Evolutionary conservation across 1,140 invertebrate species (phyloP).

Genomic region (Drosophila nigromelanica): DNA sequence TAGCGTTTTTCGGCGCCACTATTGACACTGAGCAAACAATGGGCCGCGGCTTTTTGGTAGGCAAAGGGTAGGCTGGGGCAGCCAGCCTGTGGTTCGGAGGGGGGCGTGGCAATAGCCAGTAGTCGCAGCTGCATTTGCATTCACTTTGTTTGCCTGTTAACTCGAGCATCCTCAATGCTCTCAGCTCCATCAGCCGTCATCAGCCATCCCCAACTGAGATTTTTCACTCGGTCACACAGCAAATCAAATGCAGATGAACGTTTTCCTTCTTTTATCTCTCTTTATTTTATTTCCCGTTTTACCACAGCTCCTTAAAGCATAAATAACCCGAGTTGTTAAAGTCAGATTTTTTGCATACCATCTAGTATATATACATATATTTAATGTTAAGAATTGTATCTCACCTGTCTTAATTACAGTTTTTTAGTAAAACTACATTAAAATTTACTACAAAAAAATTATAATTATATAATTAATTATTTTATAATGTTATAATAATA

Average conservation of each 20-base stretch:
- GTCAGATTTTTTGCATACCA: too few species aligned
- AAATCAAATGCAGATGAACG: slow-evolving; percentile 8
- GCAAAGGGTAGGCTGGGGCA: not conserved
- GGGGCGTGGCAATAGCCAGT: not conserved
- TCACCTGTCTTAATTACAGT: too few species aligned
- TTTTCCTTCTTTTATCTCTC: not conserved
- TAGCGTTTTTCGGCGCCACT: slow-evolving; percentile 21
- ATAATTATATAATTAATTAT: too few species aligned
- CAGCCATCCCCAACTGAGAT: not conserved
- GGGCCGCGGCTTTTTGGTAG: not conserved
- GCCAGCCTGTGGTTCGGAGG: too few species aligned
- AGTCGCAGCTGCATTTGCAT: slow-evolving; percentile 25
- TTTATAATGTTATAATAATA: too few species aligned
- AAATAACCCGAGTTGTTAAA: not conserved
- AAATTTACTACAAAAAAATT: too few species aligned
- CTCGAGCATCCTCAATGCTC: slow-evolving; percentile 24
- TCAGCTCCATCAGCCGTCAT: slow-evolving; percentile 7
- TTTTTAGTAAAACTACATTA: too few species aligned
- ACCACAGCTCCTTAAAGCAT: not conserved
- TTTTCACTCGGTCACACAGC: slow-evolving; percentile 1
- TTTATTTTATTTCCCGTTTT: not conserved
- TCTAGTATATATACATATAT: too few species aligned
- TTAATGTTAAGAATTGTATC: too few species aligned
- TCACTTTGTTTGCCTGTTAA: slow-evolving; percentile 44
- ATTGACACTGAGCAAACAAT: slow-evolving; percentile 33